Evolutionary conservation across 2,113 vertebrate species (phyloP).

Genomic region (Ranitomeya variabilis): DNA sequence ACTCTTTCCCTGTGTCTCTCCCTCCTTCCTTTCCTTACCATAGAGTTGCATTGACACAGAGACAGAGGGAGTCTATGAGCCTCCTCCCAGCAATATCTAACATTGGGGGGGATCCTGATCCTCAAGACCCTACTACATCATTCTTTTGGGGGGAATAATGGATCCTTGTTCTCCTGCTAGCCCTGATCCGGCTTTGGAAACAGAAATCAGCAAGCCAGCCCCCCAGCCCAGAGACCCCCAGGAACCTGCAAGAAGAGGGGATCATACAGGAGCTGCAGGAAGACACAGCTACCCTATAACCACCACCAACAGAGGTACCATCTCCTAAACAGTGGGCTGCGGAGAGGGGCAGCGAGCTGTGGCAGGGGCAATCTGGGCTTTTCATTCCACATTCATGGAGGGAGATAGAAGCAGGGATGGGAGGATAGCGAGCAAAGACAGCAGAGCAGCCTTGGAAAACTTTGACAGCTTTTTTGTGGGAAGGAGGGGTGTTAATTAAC

Average conservation of each 20-base stretch:
- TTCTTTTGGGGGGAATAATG: constrained; percentile 49
- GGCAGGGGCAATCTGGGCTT: constrained; percentile 16
- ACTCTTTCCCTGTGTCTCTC: constrained; percentile 44
- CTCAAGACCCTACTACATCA: constrained; percentile 53
- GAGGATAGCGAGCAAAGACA: constrained; percentile 36
- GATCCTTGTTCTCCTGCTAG: constrained; percentile 53
- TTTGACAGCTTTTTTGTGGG: constrained; percentile 56
- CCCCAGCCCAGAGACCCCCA: constrained; percentile 48
- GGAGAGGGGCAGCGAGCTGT: not conserved
- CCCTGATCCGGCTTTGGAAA: constrained; percentile 50
- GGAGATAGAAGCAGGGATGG: constrained; percentile 45
- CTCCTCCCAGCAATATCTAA: constrained; percentile 56
- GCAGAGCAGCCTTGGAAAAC: constrained; percentile 48
- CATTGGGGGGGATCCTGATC: constrained; percentile 55
- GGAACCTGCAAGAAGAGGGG: constrained; percentile 57
- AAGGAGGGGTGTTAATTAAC: constrained; percentile 49
- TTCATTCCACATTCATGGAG: constrained; percentile 43
- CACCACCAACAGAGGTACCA: constrained; percentile 58
- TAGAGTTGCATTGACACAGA: constrained; percentile 59
- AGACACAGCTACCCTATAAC: constrained; percentile 54
- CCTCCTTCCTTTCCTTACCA: constrained; percentile 57
- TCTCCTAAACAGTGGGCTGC: not conserved
- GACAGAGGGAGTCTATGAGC: constrained; percentile 59
- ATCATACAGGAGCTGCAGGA: constrained; percentile 48
- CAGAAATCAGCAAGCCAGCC: constrained; percentile 45